Conservation (phyloP, 2,888 invertebrate species). For the Drosophila dives region DNA sequence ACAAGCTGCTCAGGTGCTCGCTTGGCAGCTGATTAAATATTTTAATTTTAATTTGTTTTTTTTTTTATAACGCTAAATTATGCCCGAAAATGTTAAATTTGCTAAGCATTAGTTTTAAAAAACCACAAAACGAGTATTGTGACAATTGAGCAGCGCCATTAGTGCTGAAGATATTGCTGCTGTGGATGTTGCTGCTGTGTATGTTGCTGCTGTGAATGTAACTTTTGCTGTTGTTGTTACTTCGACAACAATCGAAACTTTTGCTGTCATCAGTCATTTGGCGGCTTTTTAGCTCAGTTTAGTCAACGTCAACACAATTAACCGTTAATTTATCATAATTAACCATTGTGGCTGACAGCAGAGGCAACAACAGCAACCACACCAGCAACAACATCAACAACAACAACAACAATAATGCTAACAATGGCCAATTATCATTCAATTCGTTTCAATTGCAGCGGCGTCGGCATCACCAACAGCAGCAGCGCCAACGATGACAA, state of each 20-base stretch:
- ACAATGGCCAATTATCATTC: conserved; percentile 81
- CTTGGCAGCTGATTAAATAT: conserved; percentile 72
- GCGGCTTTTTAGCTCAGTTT: conserved; percentile 59
- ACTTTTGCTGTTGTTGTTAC: conserved; percentile 7
- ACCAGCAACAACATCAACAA: conserved; percentile 21
- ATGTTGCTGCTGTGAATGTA: conserved; percentile 9
- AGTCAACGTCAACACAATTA: conserved; percentile 80
- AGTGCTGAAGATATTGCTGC: conserved; percentile 8
- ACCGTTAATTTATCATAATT: conserved; percentile 80
- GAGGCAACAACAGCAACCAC: conserved; percentile 38
- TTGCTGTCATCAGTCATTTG: conserved; percentile 37
- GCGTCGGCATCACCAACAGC: conserved; percentile 60
- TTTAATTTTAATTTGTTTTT: conserved; percentile 75
- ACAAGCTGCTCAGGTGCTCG: conserved; percentile 31
- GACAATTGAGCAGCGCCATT: conserved; percentile 46
- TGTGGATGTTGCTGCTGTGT: background rate
- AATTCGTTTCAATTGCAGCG: conserved; percentile 80
- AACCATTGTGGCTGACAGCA: conserved; percentile 72
- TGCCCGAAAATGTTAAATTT: conserved; percentile 26
- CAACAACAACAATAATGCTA: conserved; percentile 48
- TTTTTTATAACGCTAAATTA: conserved; percentile 52
- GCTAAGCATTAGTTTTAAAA: conserved; percentile 14
- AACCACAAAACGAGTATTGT: conserved; percentile 29
- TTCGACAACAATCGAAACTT: conserved; percentile 2
- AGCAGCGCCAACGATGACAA: conserved; percentile 52